phyloP scores from a whole-genome alignment of 1,140 invertebrate genomes.

The Polypedilum vanderplanki region DNA sequence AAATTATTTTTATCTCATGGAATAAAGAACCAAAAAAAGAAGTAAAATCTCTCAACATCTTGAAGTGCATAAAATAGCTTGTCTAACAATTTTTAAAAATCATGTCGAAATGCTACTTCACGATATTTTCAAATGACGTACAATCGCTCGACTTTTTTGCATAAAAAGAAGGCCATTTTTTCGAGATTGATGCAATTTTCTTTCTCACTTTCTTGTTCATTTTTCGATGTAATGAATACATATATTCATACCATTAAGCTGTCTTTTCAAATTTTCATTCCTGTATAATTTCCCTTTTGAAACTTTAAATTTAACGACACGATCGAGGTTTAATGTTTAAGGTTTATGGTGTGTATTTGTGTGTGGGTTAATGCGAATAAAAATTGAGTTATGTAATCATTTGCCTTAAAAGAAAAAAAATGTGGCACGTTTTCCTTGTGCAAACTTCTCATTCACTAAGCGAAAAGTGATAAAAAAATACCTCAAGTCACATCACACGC shows the following conservation, averaged over 20 bases:
- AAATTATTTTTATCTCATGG: background rate
- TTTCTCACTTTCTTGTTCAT: background rate
- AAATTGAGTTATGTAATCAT: no score
- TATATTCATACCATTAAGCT: background rate
- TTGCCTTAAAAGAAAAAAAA: no score
- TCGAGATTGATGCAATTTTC: background rate
- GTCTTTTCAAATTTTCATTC: slow-evolving; percentile 3
- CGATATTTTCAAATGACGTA: background rate
- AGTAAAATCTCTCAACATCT: background rate
- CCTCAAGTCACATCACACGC: no score
- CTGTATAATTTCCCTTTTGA: background rate
- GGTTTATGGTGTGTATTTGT: no score
- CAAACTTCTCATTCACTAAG: no score
- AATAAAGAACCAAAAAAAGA: background rate
- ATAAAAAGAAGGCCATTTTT: background rate
- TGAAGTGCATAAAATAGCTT: background rate
- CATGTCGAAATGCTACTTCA: slow-evolving; percentile 3
- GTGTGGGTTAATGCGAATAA: no score
- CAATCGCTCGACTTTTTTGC: background rate
- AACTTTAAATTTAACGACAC: background rate
- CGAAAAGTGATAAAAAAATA: no score
- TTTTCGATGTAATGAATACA: background rate
- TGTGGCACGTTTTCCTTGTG: no score
- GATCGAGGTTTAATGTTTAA: background rate
- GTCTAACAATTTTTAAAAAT: background rate